Conservation (phyloP, 2,113 vertebrate species). For the Nestor notabilis region DNA sequence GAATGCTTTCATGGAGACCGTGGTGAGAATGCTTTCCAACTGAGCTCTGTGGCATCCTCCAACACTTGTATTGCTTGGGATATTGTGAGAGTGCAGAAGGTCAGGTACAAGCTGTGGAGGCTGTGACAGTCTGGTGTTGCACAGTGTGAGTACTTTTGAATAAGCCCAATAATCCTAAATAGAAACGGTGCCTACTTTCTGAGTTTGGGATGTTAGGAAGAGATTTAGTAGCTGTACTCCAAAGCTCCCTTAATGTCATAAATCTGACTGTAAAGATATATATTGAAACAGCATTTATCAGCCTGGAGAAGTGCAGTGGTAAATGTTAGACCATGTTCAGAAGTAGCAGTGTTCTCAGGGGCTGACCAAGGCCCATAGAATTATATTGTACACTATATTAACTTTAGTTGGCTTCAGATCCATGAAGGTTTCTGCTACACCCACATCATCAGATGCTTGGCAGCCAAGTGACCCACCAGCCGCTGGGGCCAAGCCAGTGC, state of each 20-base stretch:
- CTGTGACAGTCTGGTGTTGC: neutral
- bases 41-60: neutral
- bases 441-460: neutral
- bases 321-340: neutral
- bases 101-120: neutral
- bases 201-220: neutral
- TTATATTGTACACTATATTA: fast-evolving
- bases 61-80: neutral
- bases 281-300: neutral
- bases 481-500: neutral
- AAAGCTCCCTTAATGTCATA: neutral
- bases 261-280: neutral
- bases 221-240: neutral
- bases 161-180: neutral
- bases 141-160: neutral
- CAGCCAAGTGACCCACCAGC: neutral
- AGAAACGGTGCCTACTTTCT: neutral
- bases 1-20: constrained; percentile 22
- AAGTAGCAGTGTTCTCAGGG: neutral
- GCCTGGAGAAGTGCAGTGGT: neutral
- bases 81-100: neutral
- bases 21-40: neutral
- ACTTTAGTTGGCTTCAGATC: neutral
- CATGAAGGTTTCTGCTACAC: neutral
- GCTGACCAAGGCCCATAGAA: neutral